phyloP scores from a whole-genome alignment of 2,113 vertebrate genomes.

The Aldabrachelys gigantea region DNA sequence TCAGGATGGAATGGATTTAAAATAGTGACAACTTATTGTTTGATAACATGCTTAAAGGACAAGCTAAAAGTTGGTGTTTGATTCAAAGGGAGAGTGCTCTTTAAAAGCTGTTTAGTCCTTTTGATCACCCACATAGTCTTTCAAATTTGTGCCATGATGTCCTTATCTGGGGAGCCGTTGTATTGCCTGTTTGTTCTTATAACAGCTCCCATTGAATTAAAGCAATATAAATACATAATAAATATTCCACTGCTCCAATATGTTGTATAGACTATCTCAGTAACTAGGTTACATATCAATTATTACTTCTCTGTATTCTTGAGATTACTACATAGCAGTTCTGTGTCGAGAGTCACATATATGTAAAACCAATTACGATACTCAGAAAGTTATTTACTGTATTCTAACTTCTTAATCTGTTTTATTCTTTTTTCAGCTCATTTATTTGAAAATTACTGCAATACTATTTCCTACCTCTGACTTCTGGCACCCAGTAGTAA shows the following conservation, averaged over 20 bases:
- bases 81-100: not conserved
- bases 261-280: not conserved
- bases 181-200: not conserved
- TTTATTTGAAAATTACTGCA: constrained; percentile 90
- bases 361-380: not conserved
- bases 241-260: not conserved
- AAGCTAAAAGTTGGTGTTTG: not conserved
- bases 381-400: not conserved
- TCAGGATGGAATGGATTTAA: not conserved
- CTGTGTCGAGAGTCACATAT: rapidly evolving
- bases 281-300: not conserved
- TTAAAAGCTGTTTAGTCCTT: not conserved
- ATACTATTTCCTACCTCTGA: constrained; percentile 94
- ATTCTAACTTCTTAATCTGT: constrained; percentile 5
- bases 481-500: constrained; percentile 92
- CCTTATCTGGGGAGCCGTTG: not conserved
- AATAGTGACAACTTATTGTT: not conserved
- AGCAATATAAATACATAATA: not conserved
- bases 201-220: not conserved
- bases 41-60: not conserved
- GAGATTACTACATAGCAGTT: not conserved
- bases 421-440: constrained; percentile 78
- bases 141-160: not conserved
- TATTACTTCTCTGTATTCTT: not conserved
- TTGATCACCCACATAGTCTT: not conserved